phyloP scores from a whole-genome alignment of 1,140 invertebrate genomes.

The Neodiprion lecontei region DNA sequence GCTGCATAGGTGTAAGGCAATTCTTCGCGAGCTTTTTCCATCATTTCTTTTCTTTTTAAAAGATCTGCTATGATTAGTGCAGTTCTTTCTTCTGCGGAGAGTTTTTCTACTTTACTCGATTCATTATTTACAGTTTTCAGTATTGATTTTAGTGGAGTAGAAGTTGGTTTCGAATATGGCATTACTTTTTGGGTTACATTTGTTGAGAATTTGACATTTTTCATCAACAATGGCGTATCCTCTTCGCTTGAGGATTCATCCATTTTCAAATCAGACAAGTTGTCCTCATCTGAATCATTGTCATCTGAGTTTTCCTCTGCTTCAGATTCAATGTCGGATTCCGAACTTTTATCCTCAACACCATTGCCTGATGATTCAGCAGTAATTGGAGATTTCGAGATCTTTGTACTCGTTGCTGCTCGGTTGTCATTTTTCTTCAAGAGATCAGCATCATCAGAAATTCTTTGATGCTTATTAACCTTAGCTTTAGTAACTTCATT shows the following conservation, averaged over 20 bases:
- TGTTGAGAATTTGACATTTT: constrained; percentile 39
- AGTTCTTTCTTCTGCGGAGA: constrained; percentile 19
- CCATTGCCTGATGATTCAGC: background rate
- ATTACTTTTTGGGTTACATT: constrained; percentile 41
- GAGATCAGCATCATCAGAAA: constrained; percentile 19
- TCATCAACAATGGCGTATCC: constrained; percentile 36
- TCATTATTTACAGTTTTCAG: constrained; percentile 43
- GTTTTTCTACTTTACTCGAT: background rate
- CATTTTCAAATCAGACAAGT: constrained; percentile 61
- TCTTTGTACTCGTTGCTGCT: constrained; percentile 19
- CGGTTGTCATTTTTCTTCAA: constrained; percentile 27
- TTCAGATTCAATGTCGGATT: constrained; percentile 33
- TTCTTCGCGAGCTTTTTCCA: constrained; percentile 69
- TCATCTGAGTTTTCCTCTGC: constrained; percentile 43
- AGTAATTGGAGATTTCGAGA: background rate
- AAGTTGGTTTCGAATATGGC: background rate
- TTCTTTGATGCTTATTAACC: constrained; percentile 25
- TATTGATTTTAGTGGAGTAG: constrained; percentile 40
- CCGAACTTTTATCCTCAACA: constrained; percentile 27
- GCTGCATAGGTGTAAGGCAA: constrained; percentile 75
- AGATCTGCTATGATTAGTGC: constrained; percentile 49
- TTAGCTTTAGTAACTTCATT: constrained; percentile 50
- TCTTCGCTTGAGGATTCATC: constrained; percentile 51
- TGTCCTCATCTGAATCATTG: constrained; percentile 41
- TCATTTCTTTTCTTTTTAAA: constrained; percentile 59